Evolutionary conservation across 1,140 invertebrate species (phyloP), one percentile per base, ranked within the genome.

Genomic region (Hesperophylax magnus): DNA sequence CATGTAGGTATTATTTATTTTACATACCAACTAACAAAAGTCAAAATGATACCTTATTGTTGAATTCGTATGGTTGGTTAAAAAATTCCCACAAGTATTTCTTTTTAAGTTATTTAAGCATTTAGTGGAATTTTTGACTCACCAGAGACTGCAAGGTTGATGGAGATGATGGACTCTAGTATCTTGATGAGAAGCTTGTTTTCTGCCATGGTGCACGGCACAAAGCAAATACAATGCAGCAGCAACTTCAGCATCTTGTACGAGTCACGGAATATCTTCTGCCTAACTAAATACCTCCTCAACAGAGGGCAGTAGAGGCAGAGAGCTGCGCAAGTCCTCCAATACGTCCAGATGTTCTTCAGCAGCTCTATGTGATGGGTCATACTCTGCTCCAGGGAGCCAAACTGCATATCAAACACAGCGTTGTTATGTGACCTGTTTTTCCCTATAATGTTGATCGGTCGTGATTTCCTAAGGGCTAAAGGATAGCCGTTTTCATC

Each of bases 221-320:
- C 78, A 78, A 85, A 76, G 47, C 86, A 86, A 54, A 90, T 80
- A 27, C 82, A 80, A 47, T 88, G 83, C 61, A 91, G 84, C 74
- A 88, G 61, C 78, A 90, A 69, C 78, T 86, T 86, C 52, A 91
- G 85, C 69, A 92, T 84, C 67, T 85, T 86, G 69, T 86, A 88
- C 74, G 86, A 87, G 81, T 88, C 85, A 61, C 83, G 27, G 47
- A 89, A 85, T 76, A 86, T 84, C 3, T 31, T 18, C 75, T 90
- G 87, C 20, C 83, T 82, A 2, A 87, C 86, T 17, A 92, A 84
- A 85, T 90, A 87, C 67, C 81, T 79, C 6, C 92, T 87, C 85
- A 93, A 92, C 86, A 89, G 85, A 0, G 92, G 92, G 80, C 92
- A 92, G 85, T 90, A 92, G 9, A 93, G 82, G 22, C 90, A 90